Evolutionary conservation across 1,140 invertebrate genomes (phyloP).

Genomic region (Sesamia nonagrioides): DNA sequence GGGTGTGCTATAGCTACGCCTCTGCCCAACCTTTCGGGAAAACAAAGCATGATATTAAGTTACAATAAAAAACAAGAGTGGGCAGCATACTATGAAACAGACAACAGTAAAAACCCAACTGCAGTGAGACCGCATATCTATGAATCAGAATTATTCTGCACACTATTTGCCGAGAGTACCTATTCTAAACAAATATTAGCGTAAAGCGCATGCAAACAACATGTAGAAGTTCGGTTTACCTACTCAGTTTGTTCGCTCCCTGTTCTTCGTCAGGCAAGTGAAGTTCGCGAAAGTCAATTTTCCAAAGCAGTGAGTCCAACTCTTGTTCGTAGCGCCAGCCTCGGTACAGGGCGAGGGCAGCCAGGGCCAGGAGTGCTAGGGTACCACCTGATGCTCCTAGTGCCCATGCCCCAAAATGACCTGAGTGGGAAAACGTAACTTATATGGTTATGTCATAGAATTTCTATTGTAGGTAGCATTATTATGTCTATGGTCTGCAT

Average conservation of each 20-base stretch:
- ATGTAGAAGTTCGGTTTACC: slow-evolving; percentile 84
- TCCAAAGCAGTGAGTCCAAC: slow-evolving; percentile 97
- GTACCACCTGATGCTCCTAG: slow-evolving; percentile 93
- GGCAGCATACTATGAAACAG: too few relatives aligned
- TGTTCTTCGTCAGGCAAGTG: slow-evolving; percentile 84
- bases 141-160: too few relatives aligned
- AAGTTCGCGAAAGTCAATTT: slow-evolving; percentile 97
- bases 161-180: not conserved
- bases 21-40: too few relatives aligned
- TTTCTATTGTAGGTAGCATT: too few relatives aligned
- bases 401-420: slow-evolving; percentile 94
- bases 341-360: slow-evolving; percentile 92
- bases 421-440: slow-evolving; percentile 79
- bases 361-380: slow-evolving; percentile 90
- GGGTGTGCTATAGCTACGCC: too few relatives aligned
- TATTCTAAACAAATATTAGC: not conserved
- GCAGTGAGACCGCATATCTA: too few relatives aligned
- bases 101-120: too few relatives aligned
- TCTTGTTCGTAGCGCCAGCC: slow-evolving; percentile 99
- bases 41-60: too few relatives aligned
- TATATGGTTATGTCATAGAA: not conserved
- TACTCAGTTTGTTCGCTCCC: slow-evolving; percentile 87
- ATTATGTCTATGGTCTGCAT: too few relatives aligned
- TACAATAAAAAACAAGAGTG: too few relatives aligned
- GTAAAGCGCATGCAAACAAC: slow-evolving; percentile 64